A percentile compares a stretch with the other conserved stretches of the same genome.
Conservation (phyloP, 2,888 invertebrate species). For the Andrena haemorrhoa region DNA sequence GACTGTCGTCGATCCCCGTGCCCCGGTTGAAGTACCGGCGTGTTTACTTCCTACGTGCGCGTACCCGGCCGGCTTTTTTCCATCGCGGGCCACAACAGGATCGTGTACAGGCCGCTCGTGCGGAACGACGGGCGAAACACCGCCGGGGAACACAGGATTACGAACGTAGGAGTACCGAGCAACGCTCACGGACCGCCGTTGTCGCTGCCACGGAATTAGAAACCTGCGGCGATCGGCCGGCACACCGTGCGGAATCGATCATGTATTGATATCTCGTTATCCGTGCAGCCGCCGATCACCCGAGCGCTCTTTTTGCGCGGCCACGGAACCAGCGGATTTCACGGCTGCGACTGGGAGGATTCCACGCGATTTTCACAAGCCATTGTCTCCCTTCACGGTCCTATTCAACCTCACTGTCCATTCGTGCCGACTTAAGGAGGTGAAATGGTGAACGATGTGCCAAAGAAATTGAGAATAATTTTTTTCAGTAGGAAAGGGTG, state of each 20-base stretch:
- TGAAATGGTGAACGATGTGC: too few species aligned
- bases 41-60: conserved; percentile 66
- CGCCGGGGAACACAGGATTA: conserved; percentile 56
- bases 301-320: not conserved
- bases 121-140: conserved; percentile 69
- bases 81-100: conserved; percentile 42
- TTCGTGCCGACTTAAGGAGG: not conserved
- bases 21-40: conserved; percentile 52
- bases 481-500: too few species aligned
- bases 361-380: not conserved
- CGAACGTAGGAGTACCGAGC: conserved; percentile 58
- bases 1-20: conserved; percentile 56
- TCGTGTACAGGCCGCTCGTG: conserved; percentile 68
- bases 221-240: conserved; percentile 33
- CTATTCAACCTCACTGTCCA: not conserved
- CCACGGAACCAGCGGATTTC: conserved; percentile 1
- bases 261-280: conserved; percentile 46
- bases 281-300: conserved; percentile 13
- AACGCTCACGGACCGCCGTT: conserved; percentile 36
- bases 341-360: not conserved
- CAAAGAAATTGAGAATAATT: too few species aligned
- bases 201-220: conserved; percentile 48
- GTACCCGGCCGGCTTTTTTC: conserved; percentile 46
- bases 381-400: conserved; percentile 5
- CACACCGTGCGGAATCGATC: conserved; percentile 39